Base-by-base conservation (phyloP, 1,140 invertebrate species). In the Oscheius sp. region DNA sequence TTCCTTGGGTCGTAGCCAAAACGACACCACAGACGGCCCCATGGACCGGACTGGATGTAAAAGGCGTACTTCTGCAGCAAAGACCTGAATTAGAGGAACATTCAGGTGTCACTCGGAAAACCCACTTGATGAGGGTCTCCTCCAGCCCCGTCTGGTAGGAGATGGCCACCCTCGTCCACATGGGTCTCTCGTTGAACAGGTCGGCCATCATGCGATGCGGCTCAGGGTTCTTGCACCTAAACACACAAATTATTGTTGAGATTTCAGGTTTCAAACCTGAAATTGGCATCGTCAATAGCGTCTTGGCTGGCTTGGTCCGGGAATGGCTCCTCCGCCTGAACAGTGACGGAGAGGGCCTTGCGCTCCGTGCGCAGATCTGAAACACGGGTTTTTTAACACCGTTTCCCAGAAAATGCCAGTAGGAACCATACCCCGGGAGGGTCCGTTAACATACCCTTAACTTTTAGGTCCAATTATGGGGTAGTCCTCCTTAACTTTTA, bases 1-100 rank as follows among this genome's bases (percentile, higher is more conserved):
- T 52, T 66, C 10, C 84, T 76, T 4, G 82, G 82, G 76, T 84
- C 82, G 49, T 85, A 84, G 38, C 83, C 82, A 65, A 84, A 84
- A 36, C 65, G 62, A 35, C 84, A 85, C 82, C 82, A 84, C 3
- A 82, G 46, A 15, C 82, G 74, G 26, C 82, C 82, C 80, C 82
- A 84, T 3, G 82, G 84, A 18, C 82, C 82, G 46, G 73, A 79
- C 20, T 46, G 71, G 49, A 84, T 83, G 64, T 85, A 84, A 55
- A 84, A 84, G 4, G 80, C 82, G 59, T 78, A 84, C 66, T 83
- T 83, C 63, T 79, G 83, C 20, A 83, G 69, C 4, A 83, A 55
- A 23, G 73, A 52, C 75, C 81, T 84, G 62, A 66, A 79, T 23
- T 70, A 32, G 29, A 34, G 15, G 26, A 34, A 62, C 0, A n/a